These are phyloP conservation scores for Eurystomus glaucurus DNA, from an alignment of 2,797 vertebrate genomes.

Conservation along the genomic window DNA sequence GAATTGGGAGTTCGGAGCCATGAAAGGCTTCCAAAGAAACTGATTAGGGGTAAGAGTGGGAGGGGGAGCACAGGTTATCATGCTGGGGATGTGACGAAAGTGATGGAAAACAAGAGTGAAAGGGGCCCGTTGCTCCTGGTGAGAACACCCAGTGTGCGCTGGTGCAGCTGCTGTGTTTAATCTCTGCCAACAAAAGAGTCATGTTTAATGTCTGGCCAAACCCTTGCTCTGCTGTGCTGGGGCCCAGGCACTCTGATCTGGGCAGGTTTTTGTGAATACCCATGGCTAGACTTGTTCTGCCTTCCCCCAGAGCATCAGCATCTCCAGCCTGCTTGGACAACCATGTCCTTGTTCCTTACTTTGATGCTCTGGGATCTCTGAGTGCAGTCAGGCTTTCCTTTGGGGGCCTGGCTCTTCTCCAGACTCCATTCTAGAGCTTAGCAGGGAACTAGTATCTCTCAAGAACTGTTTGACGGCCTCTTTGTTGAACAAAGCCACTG, in stretches of 20 bases:
- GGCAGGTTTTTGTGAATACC: background rate
- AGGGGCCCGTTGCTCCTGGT: background rate
- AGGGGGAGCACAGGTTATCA: constrained; percentile 23
- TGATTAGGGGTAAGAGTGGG: constrained; percentile 55
- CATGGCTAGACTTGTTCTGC: background rate
- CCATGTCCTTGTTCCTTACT: background rate
- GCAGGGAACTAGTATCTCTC: background rate
- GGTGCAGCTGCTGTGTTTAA: background rate
- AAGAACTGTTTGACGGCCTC: background rate
- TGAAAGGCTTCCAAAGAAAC: background rate
- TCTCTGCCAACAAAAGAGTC: background rate
- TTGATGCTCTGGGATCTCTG: background rate
- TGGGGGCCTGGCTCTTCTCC: background rate
- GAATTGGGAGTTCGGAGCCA: background rate
- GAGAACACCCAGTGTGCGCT: background rate
- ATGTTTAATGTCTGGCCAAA: background rate
- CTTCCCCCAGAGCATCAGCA: background rate
- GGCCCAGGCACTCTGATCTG: background rate
- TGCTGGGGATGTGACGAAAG: constrained; percentile 13
- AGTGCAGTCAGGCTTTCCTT: rapidly evolving
- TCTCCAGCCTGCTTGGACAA: background rate
- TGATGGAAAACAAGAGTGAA: constrained; percentile 35
- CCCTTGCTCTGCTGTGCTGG: background rate
- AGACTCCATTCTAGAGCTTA: background rate
- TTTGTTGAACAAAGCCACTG: background rate